Base-by-base conservation (phyloP, 2,797 vertebrate genomes). In the Diplodus sargus region DNA sequence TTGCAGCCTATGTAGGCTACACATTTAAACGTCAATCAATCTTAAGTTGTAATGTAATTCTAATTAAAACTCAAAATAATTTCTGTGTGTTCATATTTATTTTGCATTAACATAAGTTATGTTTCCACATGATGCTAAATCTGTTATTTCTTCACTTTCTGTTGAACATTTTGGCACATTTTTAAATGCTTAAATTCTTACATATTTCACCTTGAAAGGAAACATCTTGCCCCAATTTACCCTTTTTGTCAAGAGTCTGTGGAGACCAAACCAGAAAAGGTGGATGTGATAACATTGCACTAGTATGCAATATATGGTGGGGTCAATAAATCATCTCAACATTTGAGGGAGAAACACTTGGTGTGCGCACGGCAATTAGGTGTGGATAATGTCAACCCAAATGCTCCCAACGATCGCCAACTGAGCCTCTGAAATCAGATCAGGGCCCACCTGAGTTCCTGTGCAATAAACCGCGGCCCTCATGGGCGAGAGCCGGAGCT, bases 381-480 rank as follows among this genome's bases (percentile, higher is more conserved):
- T 57, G 70, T 20, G 42, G 68, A 89, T 84, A 81, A 85, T 72
- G 74, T 84, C 79, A 79, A 78, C 70, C 78, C 80, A 78, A 88
- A 89, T 61, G 76, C 59, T 73, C 51, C 61, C 56, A n/a, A 70
- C 59, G 14, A 83, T 79, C 16, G 18, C 78, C 82, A 76, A 70
- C 83, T 17, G 82, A 79, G 86, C 76, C 74, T 63, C 51, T 34
- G 82, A 86, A 93, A 94, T 87, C 85, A 51, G 89, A 91, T 93
- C 90, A 91, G 90, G 70, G 89, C 86, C 85, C 85, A 86, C 81
- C 89, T 84, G 88, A 86, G 89, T 82, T 90, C 74, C 90, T 76
- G 82, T 87, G 90, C 89, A 93, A 92, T 92, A 93, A 93, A 83
- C 51, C 79, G n/a, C 28, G 43, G 73, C 60, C 85, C 89, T 87